Conservation (phyloP, 2,113 vertebrate genomes). For the Euleptes europaea region DNA sequence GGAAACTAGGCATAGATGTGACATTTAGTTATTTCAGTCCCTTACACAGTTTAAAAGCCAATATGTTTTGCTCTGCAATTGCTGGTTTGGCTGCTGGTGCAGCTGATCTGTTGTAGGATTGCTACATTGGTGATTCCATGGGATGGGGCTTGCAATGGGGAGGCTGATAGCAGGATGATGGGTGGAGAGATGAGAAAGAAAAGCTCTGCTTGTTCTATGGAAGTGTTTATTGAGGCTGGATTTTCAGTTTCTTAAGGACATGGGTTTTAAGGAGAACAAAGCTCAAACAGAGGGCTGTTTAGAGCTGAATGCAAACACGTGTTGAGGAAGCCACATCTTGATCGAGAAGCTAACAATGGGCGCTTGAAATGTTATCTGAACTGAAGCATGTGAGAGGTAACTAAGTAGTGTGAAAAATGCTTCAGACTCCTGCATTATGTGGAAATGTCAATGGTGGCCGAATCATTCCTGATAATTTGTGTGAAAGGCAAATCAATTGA, state of each 20-base stretch:
- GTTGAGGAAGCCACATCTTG: not conserved
- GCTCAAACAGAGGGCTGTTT: not conserved
- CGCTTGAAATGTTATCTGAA: not conserved
- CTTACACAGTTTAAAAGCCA: not conserved
- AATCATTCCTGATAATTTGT: conserved; percentile 22
- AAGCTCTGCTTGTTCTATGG: not conserved
- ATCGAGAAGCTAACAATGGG: not conserved
- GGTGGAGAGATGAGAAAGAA: not conserved
- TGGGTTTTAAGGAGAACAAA: not conserved
- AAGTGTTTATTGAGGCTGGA: fast-evolving
- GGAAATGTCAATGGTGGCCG: conserved; percentile 19
- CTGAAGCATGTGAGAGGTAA: not conserved
- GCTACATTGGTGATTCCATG: not conserved
- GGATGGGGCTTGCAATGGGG: not conserved
- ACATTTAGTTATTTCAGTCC: not conserved
- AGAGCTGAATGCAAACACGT: not conserved
- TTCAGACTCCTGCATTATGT: fast-evolving
- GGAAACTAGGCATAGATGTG: not conserved
- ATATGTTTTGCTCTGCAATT: not conserved
- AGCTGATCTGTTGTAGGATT: not conserved
- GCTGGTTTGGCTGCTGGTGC: not conserved
- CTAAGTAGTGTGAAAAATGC: not conserved
- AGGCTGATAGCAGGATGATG: no score
- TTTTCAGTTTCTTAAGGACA: not conserved
- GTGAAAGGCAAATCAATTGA: conserved; percentile 34